Evolutionary conservation across 2,888 invertebrate species (phyloP), one percentile per base, ranked within the genome.

Genomic region (Leptopilina drosophilae): DNA sequence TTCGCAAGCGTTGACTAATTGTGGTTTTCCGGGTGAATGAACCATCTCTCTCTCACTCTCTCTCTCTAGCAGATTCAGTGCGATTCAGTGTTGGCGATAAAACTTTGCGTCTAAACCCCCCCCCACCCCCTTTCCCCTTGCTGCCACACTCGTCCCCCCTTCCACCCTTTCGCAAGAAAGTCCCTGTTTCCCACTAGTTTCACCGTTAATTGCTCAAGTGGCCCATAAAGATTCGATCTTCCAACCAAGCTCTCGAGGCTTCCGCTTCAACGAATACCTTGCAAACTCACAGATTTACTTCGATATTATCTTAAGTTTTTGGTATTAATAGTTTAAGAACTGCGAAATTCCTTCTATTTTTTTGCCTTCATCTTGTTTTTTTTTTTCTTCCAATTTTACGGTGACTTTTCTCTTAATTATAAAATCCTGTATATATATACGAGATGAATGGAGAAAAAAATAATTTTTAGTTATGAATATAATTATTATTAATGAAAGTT

Each of bases 121-220:
- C 49, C 49, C 8, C 7, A n/a, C 8, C 49, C 8, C 49, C 49
- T 20, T 20, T 46, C 46, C 7, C 46, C 46, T 46, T 46, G 3
- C 33, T 33, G 33, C 33, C 33, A 33, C 3, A 33, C 33, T 33
- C 33, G 5, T 46, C 46, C 46, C 46, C 9, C 46, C 9, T 9
- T 5, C 7, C 46, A 0, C 33, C 42, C 42, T 42, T 42, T 42
- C 7, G 42, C 42, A 73, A 73, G 73, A 73, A 73, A 73, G 56
- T 73, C 73, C 26, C 73, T 73, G 56, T 82, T 82, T 82, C 84
- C 84, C 81, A 82, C 82, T 82, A 82, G 82, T 82, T 84, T 82
- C 81, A 82, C 81, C 80, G 82, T 82, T 82, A 82, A 82, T 84
- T 82, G 83, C 80, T 81, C 82, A 81, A 83, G 82, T 82, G 84